These are phyloP conservation scores for Squalus acanthias DNA, from an alignment of 2,797 vertebrate species.

Conservation along the genomic window DNA sequence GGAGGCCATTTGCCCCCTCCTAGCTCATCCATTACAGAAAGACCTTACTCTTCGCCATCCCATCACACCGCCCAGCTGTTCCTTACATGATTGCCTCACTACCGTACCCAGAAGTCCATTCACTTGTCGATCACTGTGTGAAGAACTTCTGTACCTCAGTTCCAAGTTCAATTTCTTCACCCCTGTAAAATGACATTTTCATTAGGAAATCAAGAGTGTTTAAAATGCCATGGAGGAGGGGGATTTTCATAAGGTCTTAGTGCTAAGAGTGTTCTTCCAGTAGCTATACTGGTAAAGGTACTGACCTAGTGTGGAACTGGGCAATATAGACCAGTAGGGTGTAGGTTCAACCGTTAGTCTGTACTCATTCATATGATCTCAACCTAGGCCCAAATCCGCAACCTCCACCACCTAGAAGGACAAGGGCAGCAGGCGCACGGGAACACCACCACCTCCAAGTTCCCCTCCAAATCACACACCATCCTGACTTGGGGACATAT, in stretches of 20 bases:
- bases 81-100: background rate
- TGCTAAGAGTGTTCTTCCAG: background rate
- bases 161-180: background rate
- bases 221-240: background rate
- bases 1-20: too few species aligned
- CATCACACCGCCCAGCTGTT: background rate
- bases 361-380: background rate
- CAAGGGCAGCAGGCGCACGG: too few species aligned
- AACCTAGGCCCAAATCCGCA: background rate
- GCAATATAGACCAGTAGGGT: too few species aligned
- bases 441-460: too few species aligned
- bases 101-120: background rate
- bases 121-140: background rate
- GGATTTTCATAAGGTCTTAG: background rate
- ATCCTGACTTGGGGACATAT: too few species aligned
- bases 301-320: too few species aligned
- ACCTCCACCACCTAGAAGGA: background rate
- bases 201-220: background rate
- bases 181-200: background rate
- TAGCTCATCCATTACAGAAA: too few species aligned
- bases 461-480: too few species aligned
- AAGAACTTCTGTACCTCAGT: background rate
- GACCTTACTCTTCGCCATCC: too few species aligned
- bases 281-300: background rate
- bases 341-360: background rate